Evolutionary conservation across 2,113 vertebrate species (phyloP).

Genomic region (Sinocyclocheilus grahami): DNA sequence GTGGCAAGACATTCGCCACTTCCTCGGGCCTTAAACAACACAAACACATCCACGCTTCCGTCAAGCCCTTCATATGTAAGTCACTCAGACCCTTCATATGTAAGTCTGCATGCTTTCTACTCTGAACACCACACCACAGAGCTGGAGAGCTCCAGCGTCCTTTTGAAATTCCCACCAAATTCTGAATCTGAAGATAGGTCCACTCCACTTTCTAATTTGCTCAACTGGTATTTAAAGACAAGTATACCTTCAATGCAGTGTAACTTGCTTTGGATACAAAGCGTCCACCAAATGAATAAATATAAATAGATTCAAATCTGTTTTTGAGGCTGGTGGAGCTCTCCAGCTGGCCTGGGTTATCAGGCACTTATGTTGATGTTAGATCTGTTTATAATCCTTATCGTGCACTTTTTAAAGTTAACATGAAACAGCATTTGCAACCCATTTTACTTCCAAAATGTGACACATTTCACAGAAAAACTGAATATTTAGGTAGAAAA

Average conservation of each 20-base stretch:
- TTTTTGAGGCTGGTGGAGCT: slow-evolving; percentile 28
- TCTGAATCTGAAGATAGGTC: not conserved
- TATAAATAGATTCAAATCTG: not conserved
- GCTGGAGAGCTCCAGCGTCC: slow-evolving; percentile 32
- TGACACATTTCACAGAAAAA: not conserved
- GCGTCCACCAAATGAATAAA: not conserved
- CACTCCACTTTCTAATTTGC: not conserved
- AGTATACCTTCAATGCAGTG: not conserved
- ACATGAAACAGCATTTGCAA: not conserved
- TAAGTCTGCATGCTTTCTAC: slow-evolving; percentile 75
- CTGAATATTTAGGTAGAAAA: not conserved
- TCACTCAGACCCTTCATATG: slow-evolving; percentile 85
- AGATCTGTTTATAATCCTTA: not conserved
- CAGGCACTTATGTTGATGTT: slow-evolving; percentile 8
- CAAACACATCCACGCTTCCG: slow-evolving; percentile 99
- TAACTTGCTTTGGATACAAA: not conserved
- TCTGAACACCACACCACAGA: slow-evolving; percentile 43
- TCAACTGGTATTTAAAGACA: not conserved
- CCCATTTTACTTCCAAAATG: not conserved
- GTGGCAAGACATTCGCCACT: slow-evolving; percentile 98
- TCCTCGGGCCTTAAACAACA: slow-evolving; percentile 99
- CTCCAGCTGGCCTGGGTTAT: slow-evolving; percentile 21
- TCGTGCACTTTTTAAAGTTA: slow-evolving; percentile 8
- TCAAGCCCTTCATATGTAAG: slow-evolving; percentile 99
- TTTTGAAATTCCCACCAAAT: not conserved